Percentiles rank a stretch among this genome's conserved stretches.
phyloP scores from a whole-genome alignment of 1,140 invertebrate species.

The Lucilia cuprina region DNA sequence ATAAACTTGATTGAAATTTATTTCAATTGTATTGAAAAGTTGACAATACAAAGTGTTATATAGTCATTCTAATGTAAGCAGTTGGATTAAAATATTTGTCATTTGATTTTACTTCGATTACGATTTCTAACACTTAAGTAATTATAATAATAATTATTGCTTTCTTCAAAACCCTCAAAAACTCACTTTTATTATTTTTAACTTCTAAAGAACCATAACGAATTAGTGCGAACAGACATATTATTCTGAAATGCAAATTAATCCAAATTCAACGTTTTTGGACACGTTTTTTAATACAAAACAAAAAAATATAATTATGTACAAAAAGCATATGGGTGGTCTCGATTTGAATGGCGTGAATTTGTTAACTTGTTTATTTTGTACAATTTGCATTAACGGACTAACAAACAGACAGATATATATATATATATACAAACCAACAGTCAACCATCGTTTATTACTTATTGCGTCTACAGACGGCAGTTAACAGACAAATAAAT shows the following conservation, averaged over 20 bases:
- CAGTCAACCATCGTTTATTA: no score
- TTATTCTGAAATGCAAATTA: not conserved
- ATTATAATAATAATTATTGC: no score
- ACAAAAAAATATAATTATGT: not conserved
- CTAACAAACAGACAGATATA: not conserved
- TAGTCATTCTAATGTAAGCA: no score
- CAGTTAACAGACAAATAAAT: slow-evolving; percentile 25
- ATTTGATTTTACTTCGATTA: no score
- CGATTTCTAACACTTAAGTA: no score
- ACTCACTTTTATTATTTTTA: not conserved
- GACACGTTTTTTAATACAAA: not conserved
- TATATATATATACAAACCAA: no score
- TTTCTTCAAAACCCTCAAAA: no score
- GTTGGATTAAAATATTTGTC: no score
- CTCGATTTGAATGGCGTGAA: slow-evolving; percentile 60
- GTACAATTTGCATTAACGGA: slow-evolving; percentile 5
- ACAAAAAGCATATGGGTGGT: slow-evolving; percentile 49
- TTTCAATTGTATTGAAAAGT: no score
- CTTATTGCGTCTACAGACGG: not conserved
- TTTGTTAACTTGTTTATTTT: slow-evolving; percentile 57
- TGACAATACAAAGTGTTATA: no score
- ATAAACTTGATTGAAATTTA: no score
- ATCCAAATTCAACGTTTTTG: slow-evolving; percentile 1
- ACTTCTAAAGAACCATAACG: not conserved
- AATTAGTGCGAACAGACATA: not conserved